These are phyloP conservation scores for Drosophila siamana DNA, from an alignment of 2,888 invertebrate species.

Conservation along the genomic window DNA sequence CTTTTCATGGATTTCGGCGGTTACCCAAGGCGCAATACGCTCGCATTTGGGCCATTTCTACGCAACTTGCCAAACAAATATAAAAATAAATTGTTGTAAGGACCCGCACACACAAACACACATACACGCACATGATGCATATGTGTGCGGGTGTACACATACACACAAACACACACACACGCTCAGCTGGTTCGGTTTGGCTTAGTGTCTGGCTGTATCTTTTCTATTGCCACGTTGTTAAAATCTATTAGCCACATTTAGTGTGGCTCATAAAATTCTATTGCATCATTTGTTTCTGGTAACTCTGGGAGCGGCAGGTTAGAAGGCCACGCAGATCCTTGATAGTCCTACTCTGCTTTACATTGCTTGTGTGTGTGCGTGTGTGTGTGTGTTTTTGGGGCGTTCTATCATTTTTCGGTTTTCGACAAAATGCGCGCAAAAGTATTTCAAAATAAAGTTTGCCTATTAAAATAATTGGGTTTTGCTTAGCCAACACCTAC, in stretches of 20 bases:
- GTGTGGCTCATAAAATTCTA: conserved; percentile 82
- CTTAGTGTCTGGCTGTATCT: conserved; percentile 74
- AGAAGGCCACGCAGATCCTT: conserved; percentile 16
- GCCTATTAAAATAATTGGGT: conserved; percentile 69
- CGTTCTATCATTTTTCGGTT: conserved; percentile 52
- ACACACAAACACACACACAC: conserved; percentile 17
- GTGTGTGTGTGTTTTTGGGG: not conserved
- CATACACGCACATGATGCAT: conserved; percentile 27
- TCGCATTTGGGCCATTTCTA: conserved; percentile 70
- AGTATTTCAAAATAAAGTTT: conserved; percentile 78
- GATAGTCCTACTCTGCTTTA: conserved; percentile 1
- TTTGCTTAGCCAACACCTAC: conserved; percentile 8
- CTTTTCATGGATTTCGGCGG: conserved; percentile 65
- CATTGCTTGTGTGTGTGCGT: not conserved
- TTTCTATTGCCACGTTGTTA: conserved; percentile 81
- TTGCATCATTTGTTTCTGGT: conserved; percentile 79
- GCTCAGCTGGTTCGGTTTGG: conserved; percentile 40
- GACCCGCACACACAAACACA: conserved; percentile 42
- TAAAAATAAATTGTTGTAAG: conserved; percentile 79
- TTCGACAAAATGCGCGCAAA: conserved; percentile 41
- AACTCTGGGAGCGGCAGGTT: conserved; percentile 62
- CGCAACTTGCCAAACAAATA: conserved; percentile 80
- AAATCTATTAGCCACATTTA: conserved; percentile 81
- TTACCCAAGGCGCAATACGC: conserved; percentile 60
- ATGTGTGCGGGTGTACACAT: conserved; percentile 24